Evolutionary conservation across 64 coral and sea anemone species (phyloP).

Genomic region (Porites australiensis): DNA sequence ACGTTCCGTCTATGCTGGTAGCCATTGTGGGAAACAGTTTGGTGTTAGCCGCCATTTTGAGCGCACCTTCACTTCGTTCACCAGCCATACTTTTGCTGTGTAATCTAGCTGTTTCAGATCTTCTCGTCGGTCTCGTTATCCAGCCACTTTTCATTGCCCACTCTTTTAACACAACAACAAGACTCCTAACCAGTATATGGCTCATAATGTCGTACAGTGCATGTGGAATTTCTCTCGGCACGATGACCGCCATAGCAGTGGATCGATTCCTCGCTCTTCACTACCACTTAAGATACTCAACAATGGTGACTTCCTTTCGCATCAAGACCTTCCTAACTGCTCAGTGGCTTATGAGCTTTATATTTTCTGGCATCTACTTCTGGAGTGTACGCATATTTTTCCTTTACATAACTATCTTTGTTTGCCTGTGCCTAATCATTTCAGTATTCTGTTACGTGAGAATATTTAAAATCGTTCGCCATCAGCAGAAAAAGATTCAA

Average conservation of each 20-base stretch:
- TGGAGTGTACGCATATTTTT: not conserved
- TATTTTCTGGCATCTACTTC: not conserved
- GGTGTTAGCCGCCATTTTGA: not conserved
- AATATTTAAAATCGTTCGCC: slow-evolving; percentile 17
- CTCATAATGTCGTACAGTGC: not conserved
- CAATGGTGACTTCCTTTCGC: not conserved
- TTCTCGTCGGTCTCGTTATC: not conserved
- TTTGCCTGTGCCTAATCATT: slow-evolving; percentile 3
- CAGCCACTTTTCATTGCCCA: slow-evolving; percentile 24
- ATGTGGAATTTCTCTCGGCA: slow-evolving; percentile 12
- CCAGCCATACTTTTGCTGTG: not conserved
- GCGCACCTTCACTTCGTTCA: slow-evolving; percentile 4
- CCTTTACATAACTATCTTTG: not conserved
- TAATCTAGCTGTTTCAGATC: slow-evolving; percentile 16
- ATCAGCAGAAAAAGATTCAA: not conserved
- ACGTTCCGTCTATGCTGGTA: not conserved
- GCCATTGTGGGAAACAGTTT: not conserved
- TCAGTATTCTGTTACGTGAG: not conserved
- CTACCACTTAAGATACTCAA: slow-evolving; percentile 25
- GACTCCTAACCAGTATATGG: not conserved
- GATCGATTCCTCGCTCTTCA: slow-evolving; percentile 36
- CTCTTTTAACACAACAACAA: not conserved
- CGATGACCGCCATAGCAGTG: not conserved
- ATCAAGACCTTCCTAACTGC: not conserved
- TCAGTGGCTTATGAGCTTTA: not conserved